Conservation (phyloP, 2,113 vertebrate species). For the Percina caprodes region DNA sequence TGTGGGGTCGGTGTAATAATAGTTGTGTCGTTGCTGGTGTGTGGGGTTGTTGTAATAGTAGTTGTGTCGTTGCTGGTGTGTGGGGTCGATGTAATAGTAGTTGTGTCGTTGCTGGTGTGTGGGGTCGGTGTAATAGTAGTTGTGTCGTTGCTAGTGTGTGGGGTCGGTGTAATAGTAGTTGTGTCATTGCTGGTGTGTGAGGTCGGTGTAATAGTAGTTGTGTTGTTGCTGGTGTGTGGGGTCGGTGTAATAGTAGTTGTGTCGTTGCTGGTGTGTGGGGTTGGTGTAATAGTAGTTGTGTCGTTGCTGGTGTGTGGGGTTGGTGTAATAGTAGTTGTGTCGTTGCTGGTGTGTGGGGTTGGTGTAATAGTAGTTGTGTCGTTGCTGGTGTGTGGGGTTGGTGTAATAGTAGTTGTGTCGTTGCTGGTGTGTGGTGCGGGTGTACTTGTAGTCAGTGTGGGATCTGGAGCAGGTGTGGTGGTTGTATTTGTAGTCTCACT, state of each 20-base stretch:
- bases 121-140: fast-evolving
- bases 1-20: not conserved
- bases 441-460: not conserved
- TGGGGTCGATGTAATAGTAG: no score
- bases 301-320: not conserved
- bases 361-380: not conserved
- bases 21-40: not conserved
- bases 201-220: fast-evolving
- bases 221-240: not conserved
- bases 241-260: not conserved
- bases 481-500: constrained; percentile 26
- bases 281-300: not conserved
- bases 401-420: not conserved
- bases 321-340: not conserved
- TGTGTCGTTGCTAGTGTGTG: not conserved
- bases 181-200: fast-evolving
- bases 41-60: not conserved
- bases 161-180: not conserved
- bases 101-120: not conserved
- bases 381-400: not conserved
- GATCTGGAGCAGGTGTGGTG: not conserved
- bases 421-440: not conserved
- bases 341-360: not conserved
- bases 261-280: fast-evolving
- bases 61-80: not conserved